These are phyloP conservation scores for Sphaerodactylus townsendi DNA, from an alignment of 2,113 vertebrate genomes.

Conservation along the genomic window DNA sequence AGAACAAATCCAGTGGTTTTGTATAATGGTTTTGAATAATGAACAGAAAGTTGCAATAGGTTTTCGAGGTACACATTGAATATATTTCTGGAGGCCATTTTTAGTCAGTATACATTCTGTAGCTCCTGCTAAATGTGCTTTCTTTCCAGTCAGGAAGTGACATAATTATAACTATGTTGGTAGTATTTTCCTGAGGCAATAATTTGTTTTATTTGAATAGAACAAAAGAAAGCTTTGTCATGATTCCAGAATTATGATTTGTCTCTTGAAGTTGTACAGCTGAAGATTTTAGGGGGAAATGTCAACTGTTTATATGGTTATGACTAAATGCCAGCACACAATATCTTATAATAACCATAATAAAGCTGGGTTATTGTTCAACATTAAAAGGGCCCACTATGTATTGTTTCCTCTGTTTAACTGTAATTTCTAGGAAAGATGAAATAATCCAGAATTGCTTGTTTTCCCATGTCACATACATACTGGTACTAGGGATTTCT, in stretches of 20 bases:
- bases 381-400: constrained; percentile 34
- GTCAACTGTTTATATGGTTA: constrained; percentile 47
- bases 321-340: constrained; percentile 44
- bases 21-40: background rate
- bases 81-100: constrained; percentile 32
- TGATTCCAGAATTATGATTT: constrained; percentile 51
- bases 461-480: constrained; percentile 36
- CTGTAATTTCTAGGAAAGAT: constrained; percentile 45
- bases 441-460: constrained; percentile 43
- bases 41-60: constrained; percentile 8
- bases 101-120: constrained; percentile 28
- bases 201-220: constrained; percentile 47
- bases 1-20: constrained; percentile 17
- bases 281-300: constrained; percentile 55
- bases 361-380: constrained; percentile 53
- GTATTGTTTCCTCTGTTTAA: constrained; percentile 44
- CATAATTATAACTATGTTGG: constrained; percentile 52
- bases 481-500: background rate
- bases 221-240: constrained; percentile 68
- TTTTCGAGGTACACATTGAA: constrained; percentile 43
- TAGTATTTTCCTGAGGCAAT: constrained; percentile 67
- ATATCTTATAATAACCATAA: constrained; percentile 44
- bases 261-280: constrained; percentile 40
- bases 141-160: constrained; percentile 55
- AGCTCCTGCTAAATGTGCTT: constrained; percentile 46